A percentile compares a stretch with the other conserved stretches of the same genome.
These are phyloP conservation scores for Gasterosteus aculeatus DNA, from an alignment of 2,113 vertebrate species.

Conservation along the genomic window DNA sequence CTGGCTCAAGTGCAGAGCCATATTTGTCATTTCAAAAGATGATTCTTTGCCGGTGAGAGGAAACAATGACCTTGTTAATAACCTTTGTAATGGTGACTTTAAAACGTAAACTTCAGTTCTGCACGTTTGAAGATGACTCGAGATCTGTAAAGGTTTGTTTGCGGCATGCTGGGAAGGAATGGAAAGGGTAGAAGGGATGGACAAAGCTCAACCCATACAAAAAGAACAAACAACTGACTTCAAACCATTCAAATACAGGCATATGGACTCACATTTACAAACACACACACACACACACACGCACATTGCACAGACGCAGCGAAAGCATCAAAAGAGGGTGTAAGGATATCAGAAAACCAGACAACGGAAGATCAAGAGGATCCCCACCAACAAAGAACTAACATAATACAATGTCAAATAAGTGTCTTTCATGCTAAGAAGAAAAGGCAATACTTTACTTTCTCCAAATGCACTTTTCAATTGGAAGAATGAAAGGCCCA, in stretches of 20 bases:
- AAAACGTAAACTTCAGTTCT: not conserved
- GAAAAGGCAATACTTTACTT: slow-evolving; percentile 59
- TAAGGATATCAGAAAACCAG: slow-evolving; percentile 23
- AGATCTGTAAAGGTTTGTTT: slow-evolving; percentile 19
- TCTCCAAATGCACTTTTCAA: slow-evolving; percentile 33
- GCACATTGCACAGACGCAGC: slow-evolving; percentile 14
- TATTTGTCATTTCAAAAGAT: slow-evolving; percentile 9
- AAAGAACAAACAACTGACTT: slow-evolving; percentile 45
- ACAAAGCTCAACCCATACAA: slow-evolving; percentile 13
- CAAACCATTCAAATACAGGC: slow-evolving; percentile 38
- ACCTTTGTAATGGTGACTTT: slow-evolving; percentile 6
- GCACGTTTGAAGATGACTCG: slow-evolving; percentile 1
- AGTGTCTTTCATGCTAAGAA: slow-evolving; percentile 58
- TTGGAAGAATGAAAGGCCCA: slow-evolving; percentile 39
- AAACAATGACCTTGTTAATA: slow-evolving; percentile 8
- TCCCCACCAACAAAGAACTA: slow-evolving; percentile 34
- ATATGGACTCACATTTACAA: slow-evolving; percentile 7
- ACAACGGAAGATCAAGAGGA: slow-evolving; percentile 59
- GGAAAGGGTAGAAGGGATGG: slow-evolving; percentile 8
- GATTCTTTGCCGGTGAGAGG: slow-evolving; percentile 3
- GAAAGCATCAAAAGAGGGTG: slow-evolving; percentile 54
- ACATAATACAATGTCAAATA: slow-evolving; percentile 46
- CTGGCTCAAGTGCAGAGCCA: slow-evolving; percentile 15
- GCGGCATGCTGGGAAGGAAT: not conserved
- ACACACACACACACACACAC: not conserved